Base-by-base conservation (phyloP, 2,113 vertebrate genomes). In the Cepphus grylle region DNA sequence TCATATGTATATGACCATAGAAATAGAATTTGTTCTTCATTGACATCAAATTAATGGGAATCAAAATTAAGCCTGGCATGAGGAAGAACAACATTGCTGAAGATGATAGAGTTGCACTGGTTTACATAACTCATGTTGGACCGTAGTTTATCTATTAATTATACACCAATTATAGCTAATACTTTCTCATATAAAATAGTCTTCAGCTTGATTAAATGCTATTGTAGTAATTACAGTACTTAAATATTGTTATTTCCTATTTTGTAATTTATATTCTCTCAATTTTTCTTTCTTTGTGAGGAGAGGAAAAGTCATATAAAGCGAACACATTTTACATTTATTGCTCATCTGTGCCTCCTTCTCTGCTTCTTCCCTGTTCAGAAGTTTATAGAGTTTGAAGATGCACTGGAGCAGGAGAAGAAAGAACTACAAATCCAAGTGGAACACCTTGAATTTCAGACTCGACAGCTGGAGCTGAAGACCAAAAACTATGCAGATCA, bases 381-480 rank as follows among this genome's bases (percentile, higher is more conserved):
- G 99, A 99, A 99, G 96, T 99, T 99, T 95, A 99, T 99, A 65
- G 99, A 99, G 95, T 99, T 99, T 96, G 99, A 99, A 96, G 99
- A 99, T 98, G 98, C 99, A 4, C 90, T 99, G 98, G 99, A 99
- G 59, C 99, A 99, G 23, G 99, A 99, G 95, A 99, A 99, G 98
- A 99, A 99, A 91, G 99, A 99, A 12, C 98, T 99, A 67, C 99
- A 99, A 97, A 93, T 98, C 29, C 99, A 99, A 91, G 99, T 99
- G 97, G 99, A 99, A 67, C 98, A 98, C 93, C 98, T 99, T 72
- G 99, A 99, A 97, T 98, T 99, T 95, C 99, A 99, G 98, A 98
- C 98, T 42, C 99, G 99, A 96, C 99, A 99, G 86, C 96, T 99
- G 97, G 99, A 99, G 97, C 98, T 99, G 84, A 99, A 99, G 97